These are phyloP conservation scores for Beris chalybata DNA, from an alignment of 2,888 invertebrate genomes.

Conservation along the genomic window DNA sequence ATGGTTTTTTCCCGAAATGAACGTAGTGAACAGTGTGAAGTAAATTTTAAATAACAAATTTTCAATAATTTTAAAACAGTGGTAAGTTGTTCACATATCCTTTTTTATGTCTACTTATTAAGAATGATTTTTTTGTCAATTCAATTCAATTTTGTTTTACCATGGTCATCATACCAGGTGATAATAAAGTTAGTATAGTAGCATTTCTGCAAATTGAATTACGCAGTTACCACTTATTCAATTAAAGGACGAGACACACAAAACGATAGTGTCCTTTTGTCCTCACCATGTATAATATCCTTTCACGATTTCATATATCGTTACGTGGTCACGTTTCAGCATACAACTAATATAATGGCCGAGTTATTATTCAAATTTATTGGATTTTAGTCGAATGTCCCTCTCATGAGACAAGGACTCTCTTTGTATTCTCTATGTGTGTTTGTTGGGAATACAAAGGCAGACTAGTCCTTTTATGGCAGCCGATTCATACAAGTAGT, in stretches of 20 bases:
- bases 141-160: too few species aligned
- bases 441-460: neutral
- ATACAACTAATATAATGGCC: neutral
- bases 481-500: neutral
- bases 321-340: constrained; percentile 5
- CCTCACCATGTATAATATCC: neutral
- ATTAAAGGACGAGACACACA: neutral
- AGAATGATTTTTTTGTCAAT: too few species aligned
- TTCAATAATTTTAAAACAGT: neutral
- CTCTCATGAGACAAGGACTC: neutral
- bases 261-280: neutral
- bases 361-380: constrained; percentile 13
- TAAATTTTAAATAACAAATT: neutral
- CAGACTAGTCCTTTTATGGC: neutral
- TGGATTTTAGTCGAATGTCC: neutral
- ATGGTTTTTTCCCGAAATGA: constrained; percentile 1
- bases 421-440: neutral
- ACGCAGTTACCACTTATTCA: neutral
- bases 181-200: too few species aligned
- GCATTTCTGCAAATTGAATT: constrained; percentile 5
- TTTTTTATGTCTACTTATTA: neutral
- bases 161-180: too few species aligned
- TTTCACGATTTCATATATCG: neutral
- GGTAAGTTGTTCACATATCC: neutral
- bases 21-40: neutral